These are phyloP conservation scores for Hoplodrina blanda DNA, from an alignment of 2,888 invertebrate species.

Conservation along the genomic window DNA sequence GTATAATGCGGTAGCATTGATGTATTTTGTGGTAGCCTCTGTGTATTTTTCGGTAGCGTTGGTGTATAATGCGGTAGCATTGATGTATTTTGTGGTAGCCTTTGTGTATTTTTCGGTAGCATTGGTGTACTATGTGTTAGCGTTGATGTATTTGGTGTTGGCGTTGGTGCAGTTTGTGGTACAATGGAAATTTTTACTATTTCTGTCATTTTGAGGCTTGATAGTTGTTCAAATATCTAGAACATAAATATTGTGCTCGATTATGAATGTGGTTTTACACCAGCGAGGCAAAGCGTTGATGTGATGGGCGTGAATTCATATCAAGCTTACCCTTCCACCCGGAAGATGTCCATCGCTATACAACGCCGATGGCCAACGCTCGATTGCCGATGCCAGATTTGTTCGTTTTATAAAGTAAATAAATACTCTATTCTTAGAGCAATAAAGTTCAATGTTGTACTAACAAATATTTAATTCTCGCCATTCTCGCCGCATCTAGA, in stretches of 20 bases:
- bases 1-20: neutral
- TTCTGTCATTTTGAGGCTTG: neutral
- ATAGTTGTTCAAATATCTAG: constrained; percentile 7
- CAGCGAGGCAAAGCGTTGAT: no score
- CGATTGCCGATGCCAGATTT: no score
- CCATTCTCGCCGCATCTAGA: no score
- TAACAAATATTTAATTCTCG: no score
- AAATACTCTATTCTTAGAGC: no score
- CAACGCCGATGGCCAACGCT: no score
- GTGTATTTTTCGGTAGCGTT: neutral
- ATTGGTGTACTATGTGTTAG: neutral
- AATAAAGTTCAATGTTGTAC: no score
- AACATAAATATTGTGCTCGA: constrained; percentile 1
- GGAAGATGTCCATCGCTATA: no score
- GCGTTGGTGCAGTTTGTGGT: neutral
- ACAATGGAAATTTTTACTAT: neutral
- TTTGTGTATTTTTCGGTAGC: neutral
- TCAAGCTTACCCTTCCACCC: no score
- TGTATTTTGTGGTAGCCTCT: constrained; percentile 3
- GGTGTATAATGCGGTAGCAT: neutral
- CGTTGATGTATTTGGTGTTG: neutral
- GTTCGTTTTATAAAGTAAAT: no score
- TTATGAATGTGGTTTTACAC: no score
- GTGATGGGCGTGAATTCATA: no score
- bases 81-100: neutral